Evolutionary conservation across 2,888 invertebrate species (phyloP), one percentile per base, ranked within the genome.

Genomic region (Lithophane leautieri): DNA sequence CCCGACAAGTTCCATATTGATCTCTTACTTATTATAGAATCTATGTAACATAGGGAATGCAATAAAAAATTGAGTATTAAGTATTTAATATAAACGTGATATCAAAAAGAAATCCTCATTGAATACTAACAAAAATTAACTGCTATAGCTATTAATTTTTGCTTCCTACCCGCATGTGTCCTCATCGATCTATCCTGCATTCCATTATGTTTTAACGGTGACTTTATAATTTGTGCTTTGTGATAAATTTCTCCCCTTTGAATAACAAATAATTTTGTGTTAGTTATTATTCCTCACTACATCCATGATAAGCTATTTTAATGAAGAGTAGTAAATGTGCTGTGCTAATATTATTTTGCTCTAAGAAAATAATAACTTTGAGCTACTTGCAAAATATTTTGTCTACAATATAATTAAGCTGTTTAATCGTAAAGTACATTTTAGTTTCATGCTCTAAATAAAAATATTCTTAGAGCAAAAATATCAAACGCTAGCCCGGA

Each of bases 151-250:
- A 83, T 89, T 84, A 89, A 88, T 86, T 88, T 90, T 91, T 78
- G 88, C 86, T 88, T 80, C 66, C 68, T 78, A 87, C 95, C 94
- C 95, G 94, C 94, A 95, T 94, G 85, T 69, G 73, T 82, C 76
- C 82, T 80, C 90, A 94, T 94, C 93, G 94, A 94, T 92, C 93
- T 89, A 68, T 91, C 93, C 92, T 91, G 91, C 92, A 91, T 91
- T 82, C 82, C 85, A 90, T 91, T 91, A 89, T 86, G 86, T 90
- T 91, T 90, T 90, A 92, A 92, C 90, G 84, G 89, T 89, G 90
- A 90, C 85, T 86, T 88, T 89, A 82, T 80, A 70, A 70, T 76
- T 77, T 69, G 61, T 66, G 75, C 83, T 79, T 87, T 87, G 86
- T 83, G 79, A 85, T 79, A 85, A 83, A 84, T 82, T 82, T 88